Conservation (phyloP, 1,140 invertebrate species). For the Hetaerina americana region DNA sequence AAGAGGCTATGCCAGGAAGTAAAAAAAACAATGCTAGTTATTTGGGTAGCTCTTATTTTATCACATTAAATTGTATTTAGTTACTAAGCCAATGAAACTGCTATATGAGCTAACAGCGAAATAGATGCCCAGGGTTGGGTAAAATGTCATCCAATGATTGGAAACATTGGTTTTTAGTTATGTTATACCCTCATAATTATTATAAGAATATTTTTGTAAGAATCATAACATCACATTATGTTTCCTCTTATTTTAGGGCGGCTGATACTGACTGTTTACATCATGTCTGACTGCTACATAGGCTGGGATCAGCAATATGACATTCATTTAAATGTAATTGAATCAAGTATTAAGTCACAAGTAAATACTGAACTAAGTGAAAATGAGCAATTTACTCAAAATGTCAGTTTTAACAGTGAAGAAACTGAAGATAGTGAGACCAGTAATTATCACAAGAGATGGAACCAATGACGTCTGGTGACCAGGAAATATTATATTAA, state of each 20-base stretch:
- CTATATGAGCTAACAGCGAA: no score
- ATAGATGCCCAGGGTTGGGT: no score
- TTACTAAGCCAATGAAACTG: no score
- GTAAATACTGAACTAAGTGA: not conserved
- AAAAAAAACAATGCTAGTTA: no score
- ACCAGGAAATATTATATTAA: no score
- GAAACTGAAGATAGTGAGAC: not conserved
- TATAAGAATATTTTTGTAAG: not conserved
- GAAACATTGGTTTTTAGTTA: slow-evolving; percentile 1
- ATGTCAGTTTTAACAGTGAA: no score
- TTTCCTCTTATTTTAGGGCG: slow-evolving; percentile 41
- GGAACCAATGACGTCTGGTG: not conserved
- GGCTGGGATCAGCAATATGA: slow-evolving; percentile 92
- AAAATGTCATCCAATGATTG: not conserved
- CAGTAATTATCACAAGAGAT: not conserved
- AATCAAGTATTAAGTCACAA: not conserved
- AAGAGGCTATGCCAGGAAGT: no score
- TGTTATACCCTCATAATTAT: slow-evolving; percentile 3
- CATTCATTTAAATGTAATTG: slow-evolving; percentile 43
- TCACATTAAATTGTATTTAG: no score
- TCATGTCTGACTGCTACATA: slow-evolving; percentile 89
- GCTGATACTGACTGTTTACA: slow-evolving; percentile 63
- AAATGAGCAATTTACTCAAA: not conserved
- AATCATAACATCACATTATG: not conserved
- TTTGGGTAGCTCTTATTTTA: no score